Conservation (phyloP, 2,888 invertebrate species). For the Hedychridium roseum region DNA sequence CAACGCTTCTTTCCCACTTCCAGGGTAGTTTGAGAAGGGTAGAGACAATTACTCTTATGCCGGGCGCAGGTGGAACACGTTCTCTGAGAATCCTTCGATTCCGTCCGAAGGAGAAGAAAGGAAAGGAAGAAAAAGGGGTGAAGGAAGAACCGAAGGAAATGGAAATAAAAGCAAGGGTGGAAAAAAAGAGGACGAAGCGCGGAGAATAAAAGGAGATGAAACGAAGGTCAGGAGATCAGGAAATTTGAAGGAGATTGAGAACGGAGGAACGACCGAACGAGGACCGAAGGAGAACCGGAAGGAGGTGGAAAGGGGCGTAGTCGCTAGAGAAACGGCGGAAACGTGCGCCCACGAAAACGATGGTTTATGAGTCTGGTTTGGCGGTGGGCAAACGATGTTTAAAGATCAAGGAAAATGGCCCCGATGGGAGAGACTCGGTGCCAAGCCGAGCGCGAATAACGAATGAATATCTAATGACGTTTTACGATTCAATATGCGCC, state of each 20-base stretch:
- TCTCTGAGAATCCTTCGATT: no score
- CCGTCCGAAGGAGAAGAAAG: not conserved
- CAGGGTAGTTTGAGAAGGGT: no score
- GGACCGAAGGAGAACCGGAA: not conserved
- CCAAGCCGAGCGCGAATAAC: conserved; percentile 53
- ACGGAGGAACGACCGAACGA: conserved; percentile 4
- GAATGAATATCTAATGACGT: conserved; percentile 56
- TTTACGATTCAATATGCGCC: conserved; percentile 50
- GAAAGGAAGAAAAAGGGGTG: not conserved
- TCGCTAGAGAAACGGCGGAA: conserved; percentile 19
- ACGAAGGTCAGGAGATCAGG: conserved; percentile 2
- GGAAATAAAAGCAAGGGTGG: not conserved
- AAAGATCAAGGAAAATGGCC: conserved; percentile 48
- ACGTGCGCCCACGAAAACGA: conserved; percentile 30
- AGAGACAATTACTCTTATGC: no score
- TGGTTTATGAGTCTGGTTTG: conserved; percentile 46
- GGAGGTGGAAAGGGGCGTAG: not conserved
- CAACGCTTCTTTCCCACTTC: no score
- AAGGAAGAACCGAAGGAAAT: not conserved
- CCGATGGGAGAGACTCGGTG: conserved; percentile 25
- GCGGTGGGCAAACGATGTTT: conserved; percentile 46
- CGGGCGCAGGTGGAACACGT: no score
- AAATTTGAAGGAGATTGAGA: conserved; percentile 1
- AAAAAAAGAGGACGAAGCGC: not conserved
- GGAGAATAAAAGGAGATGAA: not conserved